Percentiles rank a stretch among this genome's conserved stretches.
Conservation (phyloP, 2,113 vertebrate genomes). For the Siphamia tubifer region DNA sequence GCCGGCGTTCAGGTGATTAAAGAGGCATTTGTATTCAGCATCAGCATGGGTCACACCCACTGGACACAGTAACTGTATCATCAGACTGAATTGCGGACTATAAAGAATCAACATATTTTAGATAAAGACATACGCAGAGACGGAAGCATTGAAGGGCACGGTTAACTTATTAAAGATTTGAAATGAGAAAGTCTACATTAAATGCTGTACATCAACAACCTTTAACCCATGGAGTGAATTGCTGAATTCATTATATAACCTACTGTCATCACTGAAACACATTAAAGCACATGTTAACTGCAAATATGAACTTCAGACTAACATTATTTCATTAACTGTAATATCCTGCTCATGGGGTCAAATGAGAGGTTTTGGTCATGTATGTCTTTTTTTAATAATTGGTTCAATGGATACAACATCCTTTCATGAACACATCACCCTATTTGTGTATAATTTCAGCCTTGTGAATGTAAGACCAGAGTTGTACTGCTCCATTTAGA, state of each 20-base stretch:
- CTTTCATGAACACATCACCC: not conserved
- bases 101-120: not conserved
- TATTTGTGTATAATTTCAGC: not conserved
- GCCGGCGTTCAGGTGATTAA: slow-evolving; percentile 24
- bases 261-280: not conserved
- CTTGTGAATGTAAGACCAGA: not conserved
- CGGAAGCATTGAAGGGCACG: not conserved
- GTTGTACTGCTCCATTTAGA: not conserved
- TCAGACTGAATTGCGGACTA: not conserved
- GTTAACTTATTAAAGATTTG: not conserved
- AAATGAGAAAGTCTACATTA: not conserved
- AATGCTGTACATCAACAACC: not conserved
- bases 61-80: not conserved
- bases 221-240: not conserved
- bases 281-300: not conserved
- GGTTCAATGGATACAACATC: not conserved
- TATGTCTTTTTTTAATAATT: not conserved
- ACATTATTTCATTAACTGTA: not conserved
- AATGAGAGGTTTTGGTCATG: not conserved
- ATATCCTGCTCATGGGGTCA: not conserved
- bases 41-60: not conserved
- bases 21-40: slow-evolving; percentile 40
- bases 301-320: too few species aligned
- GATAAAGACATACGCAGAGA: not conserved
- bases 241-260: not conserved